Base-by-base conservation (phyloP, 2,888 invertebrate species). In the Drosophila formosana region DNA sequence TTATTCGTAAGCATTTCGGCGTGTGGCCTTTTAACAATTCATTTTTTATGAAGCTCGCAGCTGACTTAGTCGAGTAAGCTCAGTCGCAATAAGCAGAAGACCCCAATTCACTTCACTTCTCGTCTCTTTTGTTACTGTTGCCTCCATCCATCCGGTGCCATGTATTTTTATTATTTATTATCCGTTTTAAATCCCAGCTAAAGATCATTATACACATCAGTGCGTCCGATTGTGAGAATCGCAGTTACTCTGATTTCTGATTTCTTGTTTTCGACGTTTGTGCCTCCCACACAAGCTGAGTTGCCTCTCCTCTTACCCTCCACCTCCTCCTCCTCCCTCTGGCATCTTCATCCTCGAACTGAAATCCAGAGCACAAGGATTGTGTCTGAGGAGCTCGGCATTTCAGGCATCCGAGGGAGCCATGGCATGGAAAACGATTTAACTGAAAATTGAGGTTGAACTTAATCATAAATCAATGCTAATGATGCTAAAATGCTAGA, bases 381-480 rank as follows among this genome's bases (percentile, higher is more conserved):
- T 68, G 50, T 46, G 58, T 50, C 46, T 11, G 13, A 39, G 32
- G 64, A 46, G 43, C 50, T 18, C 18, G 56, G 63, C 61, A 46
- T 62, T 62, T 53, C 30, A 18, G 37, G 34, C 45, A 60, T 41
- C 18, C 18, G 63, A 57, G 49, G 46, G 61, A 77, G 63, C 45
- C 50, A 18, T 18, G 73, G 76, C 80, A 75, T 72, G 78, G 85
- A 86, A 89, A 88, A 88, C 87, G 89, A 89, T 89, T 89, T 89
- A 90, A 86, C 88, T 88, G 89, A 89, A 91, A 90, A 91, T 90
- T 91, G 90, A 90, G 91, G 89, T 89, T 88, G 88, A 88, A 91
- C 90, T 88, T 89, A 89, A 90, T 90, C 91, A 91, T 91, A 91
- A 91, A 91, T 91, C 91, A 91, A 90, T 89, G 89, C 91, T 91